phyloP scores from a whole-genome alignment of 2,888 invertebrate genomes.

The Capitulum mitella region DNA sequence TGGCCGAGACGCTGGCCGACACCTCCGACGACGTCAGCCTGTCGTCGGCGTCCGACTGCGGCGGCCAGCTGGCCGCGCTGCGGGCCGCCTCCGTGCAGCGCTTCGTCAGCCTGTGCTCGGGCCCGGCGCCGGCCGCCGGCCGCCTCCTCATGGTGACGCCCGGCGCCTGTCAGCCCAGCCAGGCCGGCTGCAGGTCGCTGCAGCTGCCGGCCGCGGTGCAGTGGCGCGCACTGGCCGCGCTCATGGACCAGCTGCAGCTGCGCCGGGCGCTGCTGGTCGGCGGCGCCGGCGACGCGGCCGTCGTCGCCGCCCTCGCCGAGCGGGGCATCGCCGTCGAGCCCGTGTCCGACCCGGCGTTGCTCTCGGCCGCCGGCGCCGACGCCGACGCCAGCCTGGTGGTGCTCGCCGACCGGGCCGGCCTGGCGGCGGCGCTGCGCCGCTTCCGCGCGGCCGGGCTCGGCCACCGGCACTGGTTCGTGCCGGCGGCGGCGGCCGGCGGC shows the following conservation, averaged over 20 bases:
- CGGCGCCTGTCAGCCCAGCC: not conserved
- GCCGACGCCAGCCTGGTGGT: not conserved
- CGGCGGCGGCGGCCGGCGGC: not conserved
- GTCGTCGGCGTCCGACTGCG: not conserved
- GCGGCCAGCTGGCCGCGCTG: not conserved
- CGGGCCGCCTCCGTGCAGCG: not conserved
- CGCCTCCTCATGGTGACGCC: not conserved
- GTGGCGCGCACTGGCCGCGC: not conserved
- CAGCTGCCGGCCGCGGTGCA: not conserved
- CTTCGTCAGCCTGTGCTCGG: not conserved
- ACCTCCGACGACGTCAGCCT: not conserved
- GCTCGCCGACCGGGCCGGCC: not conserved
- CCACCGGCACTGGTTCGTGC: not conserved
- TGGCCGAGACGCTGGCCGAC: not conserved
- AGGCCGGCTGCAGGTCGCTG: not conserved
- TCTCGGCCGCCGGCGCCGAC: too few species aligned
- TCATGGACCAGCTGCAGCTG: not conserved
- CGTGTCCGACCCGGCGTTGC: too few species aligned
- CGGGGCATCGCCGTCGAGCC: too few species aligned
- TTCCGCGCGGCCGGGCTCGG: not conserved
- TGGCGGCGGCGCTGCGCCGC: not conserved
- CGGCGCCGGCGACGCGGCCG: not conserved
- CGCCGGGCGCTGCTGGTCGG: not conserved
- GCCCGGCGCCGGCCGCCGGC: not conserved
- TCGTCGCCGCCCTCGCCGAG: too few species aligned